Base-by-base conservation (phyloP, 2,888 invertebrate genomes). In the Eupithecia vulgata region DNA sequence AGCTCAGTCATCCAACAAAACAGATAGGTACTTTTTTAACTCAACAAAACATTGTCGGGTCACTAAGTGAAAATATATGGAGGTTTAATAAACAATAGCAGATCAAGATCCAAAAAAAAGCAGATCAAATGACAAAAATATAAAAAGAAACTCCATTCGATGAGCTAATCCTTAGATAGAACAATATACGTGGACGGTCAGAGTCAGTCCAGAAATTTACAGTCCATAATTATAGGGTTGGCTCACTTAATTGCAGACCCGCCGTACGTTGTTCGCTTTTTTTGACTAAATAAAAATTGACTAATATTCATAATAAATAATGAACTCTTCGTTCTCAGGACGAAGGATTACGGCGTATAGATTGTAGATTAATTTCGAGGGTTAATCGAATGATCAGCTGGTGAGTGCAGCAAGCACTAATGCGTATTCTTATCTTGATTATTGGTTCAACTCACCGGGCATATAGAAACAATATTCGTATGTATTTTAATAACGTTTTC, bases 211-310 rank as follows among this genome's bases (percentile, higher is more conserved):
- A 95, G 95, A 96, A 96, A 97, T 97, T 97, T 97, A 97, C 96
- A 96, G 96, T 95, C 96, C 96, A 96, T 97, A 97, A 97, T 97
- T 96, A 96, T 96, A 96, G 96, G 96, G 96, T 96, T 95, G 95
- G 93, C 95, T 95, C 95, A 96, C 96, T 96, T 97, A 97, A 97
- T 97, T 97, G 96, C 96, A 96, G 96, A 91, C 89, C 88, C 87
- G 87, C 83, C 87, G 88, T 78, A 80, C 81, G 83, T 88, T 90
- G 90, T 85, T 89, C 88, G 88, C 90, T 90, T 93, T 94, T 91
- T 94, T 94, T 90, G 90, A 92, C 93, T 91, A 93, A 92, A 94
- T 94, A 94, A 94, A 94, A 94, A 94, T 93, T 93, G 91, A 94
- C 94, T 94, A 94, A 94, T 94, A 94, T 94, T 93, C 94, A 93